Base-by-base conservation (phyloP, 2,888 invertebrate genomes). In the Drosophila tanythrix region DNA sequence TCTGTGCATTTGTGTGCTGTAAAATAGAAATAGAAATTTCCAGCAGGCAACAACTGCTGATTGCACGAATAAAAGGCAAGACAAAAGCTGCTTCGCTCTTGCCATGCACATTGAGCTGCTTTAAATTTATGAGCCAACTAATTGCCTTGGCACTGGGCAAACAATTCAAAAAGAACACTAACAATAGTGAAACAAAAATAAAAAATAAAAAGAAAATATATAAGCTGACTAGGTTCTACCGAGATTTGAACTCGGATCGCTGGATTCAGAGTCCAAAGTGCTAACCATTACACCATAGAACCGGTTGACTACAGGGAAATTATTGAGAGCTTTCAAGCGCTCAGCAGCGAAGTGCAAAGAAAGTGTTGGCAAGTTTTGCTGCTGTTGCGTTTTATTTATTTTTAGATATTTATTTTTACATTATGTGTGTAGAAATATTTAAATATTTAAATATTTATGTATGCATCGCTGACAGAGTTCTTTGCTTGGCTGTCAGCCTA, bases 231-330 rank as follows among this genome's bases (percentile, higher is more conserved):
- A 93, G 93, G 93, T 93, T 92, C 93, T 92, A 93, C 93, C 93
- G 92, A 93, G 93, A 93, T 92, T 93, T 92, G 93, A 93, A 93
- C 93, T 93, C 92, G 92, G 93, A 92, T 93, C 92, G 93, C 92
- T 93, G 93, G 93, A 92, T 92, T 92, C 92, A 92, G 91, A 92
- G 92, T 92, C 92, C 92, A 92, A 90, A 92, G 92, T 92, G 92
- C 92, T 92, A 91, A 91, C 92, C 92, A 91, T 92, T 92, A 92
- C 92, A 92, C 92, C 92, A 92, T 92, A 91, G 92, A 92, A 92
- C 92, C 92, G 35, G 29, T 51, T 68, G 68, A 10, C 5, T 1
- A 0, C 1, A 0, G 1, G 0, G 1, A 40, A 25, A 6, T 40
- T 43, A 43, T 57, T 43, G 50, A n/a, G 7, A 11, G n/a, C 1